Conservation (phyloP, 2,113 vertebrate species). For the Tenrec ecaudatus region DNA sequence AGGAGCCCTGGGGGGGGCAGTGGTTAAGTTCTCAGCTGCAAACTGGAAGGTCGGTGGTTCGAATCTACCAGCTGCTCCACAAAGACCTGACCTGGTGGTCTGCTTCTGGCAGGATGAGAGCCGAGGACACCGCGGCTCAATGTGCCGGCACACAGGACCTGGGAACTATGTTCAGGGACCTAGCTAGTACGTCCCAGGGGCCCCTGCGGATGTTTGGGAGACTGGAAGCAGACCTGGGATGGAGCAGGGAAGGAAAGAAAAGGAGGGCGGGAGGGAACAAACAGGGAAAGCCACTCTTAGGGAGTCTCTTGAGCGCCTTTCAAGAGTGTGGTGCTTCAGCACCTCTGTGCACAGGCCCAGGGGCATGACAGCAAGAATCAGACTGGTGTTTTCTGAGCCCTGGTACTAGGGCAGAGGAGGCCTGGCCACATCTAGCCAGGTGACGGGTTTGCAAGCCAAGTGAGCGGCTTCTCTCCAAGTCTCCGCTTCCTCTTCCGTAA, state of each 20-base stretch:
- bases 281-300: background rate
- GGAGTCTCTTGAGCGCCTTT: background rate
- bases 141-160: background rate
- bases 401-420: background rate
- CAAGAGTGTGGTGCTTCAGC: no score
- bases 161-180: background rate
- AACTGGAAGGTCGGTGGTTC: background rate
- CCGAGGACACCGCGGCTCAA: background rate
- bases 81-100: background rate
- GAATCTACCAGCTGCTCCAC: background rate
- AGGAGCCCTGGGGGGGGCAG: background rate
- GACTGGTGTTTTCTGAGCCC: background rate
- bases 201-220: background rate
- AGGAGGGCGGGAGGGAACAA: rapidly evolving
- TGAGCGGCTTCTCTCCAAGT: background rate
- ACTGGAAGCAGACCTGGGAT: background rate
- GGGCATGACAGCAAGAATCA: background rate
- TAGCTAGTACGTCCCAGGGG: background rate
- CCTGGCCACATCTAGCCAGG: background rate
- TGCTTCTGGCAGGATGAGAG: no score
- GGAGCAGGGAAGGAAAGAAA: background rate
- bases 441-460: background rate
- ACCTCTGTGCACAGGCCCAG: background rate
- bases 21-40: background rate
- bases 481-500: background rate